These are phyloP conservation scores for Periophthalmus magnuspinnatus DNA, from an alignment of 2,797 vertebrate species.

Conservation along the genomic window DNA sequence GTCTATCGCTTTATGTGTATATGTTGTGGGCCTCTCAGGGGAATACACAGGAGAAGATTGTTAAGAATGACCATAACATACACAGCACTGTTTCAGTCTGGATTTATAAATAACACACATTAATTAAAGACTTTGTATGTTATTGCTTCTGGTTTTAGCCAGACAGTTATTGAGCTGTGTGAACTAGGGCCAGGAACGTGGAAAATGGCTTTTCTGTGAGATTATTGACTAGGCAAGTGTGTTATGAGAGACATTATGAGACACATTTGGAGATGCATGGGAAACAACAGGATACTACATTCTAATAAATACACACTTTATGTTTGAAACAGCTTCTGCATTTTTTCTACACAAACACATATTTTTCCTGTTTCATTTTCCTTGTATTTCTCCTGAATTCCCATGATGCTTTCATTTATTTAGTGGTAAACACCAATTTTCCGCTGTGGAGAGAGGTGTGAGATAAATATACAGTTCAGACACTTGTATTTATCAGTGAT, in stretches of 20 bases:
- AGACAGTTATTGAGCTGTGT: slow-evolving; percentile 47
- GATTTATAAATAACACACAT: slow-evolving; percentile 60
- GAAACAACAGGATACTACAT: slow-evolving; percentile 32
- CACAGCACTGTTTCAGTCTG: slow-evolving; percentile 40
- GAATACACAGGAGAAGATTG: slow-evolving; percentile 49
- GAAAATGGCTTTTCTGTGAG: slow-evolving; percentile 47
- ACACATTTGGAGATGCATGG: slow-evolving; percentile 37
- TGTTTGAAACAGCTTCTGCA: slow-evolving; percentile 30
- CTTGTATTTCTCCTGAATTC: neutral
- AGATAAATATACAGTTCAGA: slow-evolving; percentile 40
- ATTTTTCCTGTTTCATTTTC: slow-evolving; percentile 15
- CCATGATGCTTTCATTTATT: slow-evolving; percentile 27
- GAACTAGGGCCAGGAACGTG: slow-evolving; percentile 43
- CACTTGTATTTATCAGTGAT: slow-evolving; percentile 70
- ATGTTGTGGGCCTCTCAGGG: slow-evolving; percentile 36
- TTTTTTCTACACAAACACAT: neutral
- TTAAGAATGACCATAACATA: slow-evolving; percentile 61
- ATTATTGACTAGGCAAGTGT: slow-evolving; percentile 53
- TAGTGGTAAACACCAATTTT: slow-evolving; percentile 15
- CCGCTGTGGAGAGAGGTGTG: slow-evolving; percentile 35
- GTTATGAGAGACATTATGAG: slow-evolving; percentile 49
- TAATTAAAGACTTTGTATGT: slow-evolving; percentile 66
- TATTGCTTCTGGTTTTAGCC: slow-evolving; percentile 47
- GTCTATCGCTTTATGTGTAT: slow-evolving; percentile 47
- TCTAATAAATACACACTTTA: slow-evolving; percentile 27